Evolutionary conservation across 2,113 vertebrate species (phyloP), one percentile per base, ranked within the genome.

Genomic region (Equus quagga): DNA sequence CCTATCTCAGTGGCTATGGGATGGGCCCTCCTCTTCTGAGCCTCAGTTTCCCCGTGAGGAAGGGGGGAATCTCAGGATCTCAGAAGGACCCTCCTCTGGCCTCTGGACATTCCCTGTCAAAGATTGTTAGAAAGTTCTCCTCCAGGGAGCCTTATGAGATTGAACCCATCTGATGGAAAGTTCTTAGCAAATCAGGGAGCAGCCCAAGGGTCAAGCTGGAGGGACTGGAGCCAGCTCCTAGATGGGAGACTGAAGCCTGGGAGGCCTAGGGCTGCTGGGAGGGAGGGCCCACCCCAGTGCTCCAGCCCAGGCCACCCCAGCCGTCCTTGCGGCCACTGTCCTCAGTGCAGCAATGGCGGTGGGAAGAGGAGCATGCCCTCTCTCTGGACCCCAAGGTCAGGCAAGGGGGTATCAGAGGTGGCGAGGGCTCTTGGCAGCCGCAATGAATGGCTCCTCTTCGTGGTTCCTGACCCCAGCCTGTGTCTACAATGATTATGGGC

Each of bases 381-480:
- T 75, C 46, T 56, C 83, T 70, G 70, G 18, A 83, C 67, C 75
- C 89, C 33, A 33, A 72, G 44, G 56, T 72, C 83, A 70, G 91
- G 58, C 26, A 36, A 11, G 4, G 8, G 4, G 24, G n/a, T 2
- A 4, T 24, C 18, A 28, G 75, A 76, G 78, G 26, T 54, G 44
- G n/a, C 26, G 11, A 60, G 36, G 65, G 46, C 33, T 92, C 60
- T 41, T 65, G 76, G 49, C 51, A 54, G 51, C 28, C 9, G 0
- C 54, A 73, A 23, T 44, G 31, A 23, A 11, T 65, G 46, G 15
- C 28, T 67, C 14, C 64, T 75, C 69, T 80, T 54, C 0, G 0
- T 49, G 64, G 56, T 81, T 82, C 18, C 67, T 60, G 78, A 72
- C 67, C 5, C 49, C 70, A 58, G 76, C 36, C 31, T 19, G 31